Evolutionary conservation across 2,797 vertebrate species (phyloP).

Genomic region (Melanogrammus aeglefinus): DNA sequence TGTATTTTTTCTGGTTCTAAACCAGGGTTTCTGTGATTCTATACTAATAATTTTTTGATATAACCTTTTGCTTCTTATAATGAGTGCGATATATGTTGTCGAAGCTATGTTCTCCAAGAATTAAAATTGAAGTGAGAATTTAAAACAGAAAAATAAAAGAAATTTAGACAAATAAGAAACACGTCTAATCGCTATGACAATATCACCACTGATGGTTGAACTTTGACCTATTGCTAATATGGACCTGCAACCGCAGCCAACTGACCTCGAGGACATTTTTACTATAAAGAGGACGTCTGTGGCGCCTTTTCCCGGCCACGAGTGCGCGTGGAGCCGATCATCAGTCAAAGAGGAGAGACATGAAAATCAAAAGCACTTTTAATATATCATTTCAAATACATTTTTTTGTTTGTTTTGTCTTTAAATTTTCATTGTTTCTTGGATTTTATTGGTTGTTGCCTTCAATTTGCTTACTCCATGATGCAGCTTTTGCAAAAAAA

Average conservation of each 20-base stretch:
- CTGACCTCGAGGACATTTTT: conserved; percentile 82
- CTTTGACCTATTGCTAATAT: conserved; percentile 74
- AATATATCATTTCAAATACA: conserved; percentile 87
- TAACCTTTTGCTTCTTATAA: conserved; percentile 99
- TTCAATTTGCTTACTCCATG: conserved; percentile 81
- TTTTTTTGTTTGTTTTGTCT: conserved; percentile 85
- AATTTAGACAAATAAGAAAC: conserved; percentile 93
- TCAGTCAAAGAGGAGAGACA: conserved; percentile 80
- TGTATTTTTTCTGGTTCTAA: conserved; percentile 99
- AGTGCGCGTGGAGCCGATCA: conserved; percentile 78
- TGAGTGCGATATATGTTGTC: conserved; percentile 99
- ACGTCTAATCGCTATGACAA: conserved; percentile 89
- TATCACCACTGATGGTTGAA: conserved; percentile 81
- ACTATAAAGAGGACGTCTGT: conserved; percentile 73
- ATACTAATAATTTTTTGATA: conserved; percentile 99
- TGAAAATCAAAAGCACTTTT: conserved; percentile 85
- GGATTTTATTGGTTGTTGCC: conserved; percentile 81
- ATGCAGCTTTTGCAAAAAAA: conserved; percentile 78
- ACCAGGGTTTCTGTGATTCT: conserved; percentile 99
- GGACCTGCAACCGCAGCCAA: conserved; percentile 79
- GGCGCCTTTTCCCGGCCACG: conserved; percentile 67
- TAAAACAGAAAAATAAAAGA: conserved; percentile 95
- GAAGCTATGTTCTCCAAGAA: conserved; percentile 99
- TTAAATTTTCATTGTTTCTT: conserved; percentile 81
- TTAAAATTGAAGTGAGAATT: conserved; percentile 99